Base-by-base conservation (phyloP, 2,113 vertebrate genomes). In the Henicopernis longicauda region DNA sequence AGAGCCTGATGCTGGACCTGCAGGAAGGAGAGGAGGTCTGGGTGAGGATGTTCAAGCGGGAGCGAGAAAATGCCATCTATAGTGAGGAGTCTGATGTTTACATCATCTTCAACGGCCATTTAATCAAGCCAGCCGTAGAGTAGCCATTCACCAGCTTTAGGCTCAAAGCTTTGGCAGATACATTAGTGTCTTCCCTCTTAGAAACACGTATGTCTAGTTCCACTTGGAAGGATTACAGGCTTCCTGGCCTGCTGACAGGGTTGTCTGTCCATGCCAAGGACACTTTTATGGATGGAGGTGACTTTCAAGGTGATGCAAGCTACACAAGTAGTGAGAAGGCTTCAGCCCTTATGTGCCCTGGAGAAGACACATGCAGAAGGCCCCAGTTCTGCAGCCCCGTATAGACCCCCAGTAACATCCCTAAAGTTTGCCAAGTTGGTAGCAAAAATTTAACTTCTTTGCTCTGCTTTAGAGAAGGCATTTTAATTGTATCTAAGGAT, bases 1-100 rank as follows among this genome's bases (percentile, higher is more conserved):
- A 99, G 96, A 99, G 99, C 67, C 97, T 99, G 52, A 98, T 99
- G 99, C 90, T 99, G 90, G 86, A 98, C 1, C 98, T 99, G 82
- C 98, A 95, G 17, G 97, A 98, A 6, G 98, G 98, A 4, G 98
- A 99, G 1, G 96, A 99, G 93, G 98, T 99, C 36, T 99, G 99
- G 99, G 97, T 99, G 42, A 91, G 98, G 19, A 98, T 99, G 92
- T 99, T 98, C 97, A 99, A 99, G 91, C 80, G 98, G 1, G 98
- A 99, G 92, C 26, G 98, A 23, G 98, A 99, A 87, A 99, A 98
- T 0, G 99, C 99, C 66, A 83, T 99, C 45, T 99, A 99, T 31
- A 98, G 99, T 0, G 99, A 99, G n/a, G 98, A 98, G 34, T 97
- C 98, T 4, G 99, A 99, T 40, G 94, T 98, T 79, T 99, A 98